Base-by-base conservation (phyloP, 1,140 invertebrate genomes). In the Drosophila auraria region DNA sequence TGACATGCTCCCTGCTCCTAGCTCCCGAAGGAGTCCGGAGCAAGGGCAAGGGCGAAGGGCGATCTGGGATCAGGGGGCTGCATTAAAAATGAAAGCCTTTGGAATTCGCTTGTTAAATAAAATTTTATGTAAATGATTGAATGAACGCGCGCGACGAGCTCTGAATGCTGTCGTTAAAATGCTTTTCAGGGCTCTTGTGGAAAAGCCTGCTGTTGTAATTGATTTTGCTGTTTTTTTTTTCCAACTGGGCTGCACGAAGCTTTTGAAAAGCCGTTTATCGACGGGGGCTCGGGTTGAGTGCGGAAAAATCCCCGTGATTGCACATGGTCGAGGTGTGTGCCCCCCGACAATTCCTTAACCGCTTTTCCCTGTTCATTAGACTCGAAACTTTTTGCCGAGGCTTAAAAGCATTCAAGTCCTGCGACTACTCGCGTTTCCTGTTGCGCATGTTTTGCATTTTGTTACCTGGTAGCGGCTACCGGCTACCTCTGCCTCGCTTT, bases 401-500 rank as follows among this genome's bases (percentile, higher is more conserved):
- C 58, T 63, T 79, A 72, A 79, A 64, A 65, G 50, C 53, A 51
- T 61, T 78, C 78, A 77, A 78, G 71, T 66, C 83, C 58, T 80
- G 73, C 73, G 80, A 84, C 68, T 17, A 59, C 23, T 72, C 62
- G 59, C 49, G 71, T 71, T 68, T 76, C 80, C 72, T 71, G 84
- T 80, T 84, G 81, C 84, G 69, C 84, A 54, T 83, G 78, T 78
- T 89, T 80, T 72, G 61, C 69, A 81, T 78, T 89, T 75, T 66
- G 62, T 74, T 74, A 65, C 45, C 53, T 56, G 42, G 64, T 36
- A 40, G 36, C 33, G 17, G 14, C 30, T 56, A 36, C n/a, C 27
- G 36, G 25, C 23, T 11, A 38, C 44, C 40, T 71, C 54, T 8
- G 17, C 17, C 11, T 51, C 2, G 23, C 14, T 42, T 63, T 54